A percentile compares a stretch with the other conserved stretches of the same genome.
Conservation (phyloP, 2,797 vertebrate genomes). For the Taenioides sp. region DNA sequence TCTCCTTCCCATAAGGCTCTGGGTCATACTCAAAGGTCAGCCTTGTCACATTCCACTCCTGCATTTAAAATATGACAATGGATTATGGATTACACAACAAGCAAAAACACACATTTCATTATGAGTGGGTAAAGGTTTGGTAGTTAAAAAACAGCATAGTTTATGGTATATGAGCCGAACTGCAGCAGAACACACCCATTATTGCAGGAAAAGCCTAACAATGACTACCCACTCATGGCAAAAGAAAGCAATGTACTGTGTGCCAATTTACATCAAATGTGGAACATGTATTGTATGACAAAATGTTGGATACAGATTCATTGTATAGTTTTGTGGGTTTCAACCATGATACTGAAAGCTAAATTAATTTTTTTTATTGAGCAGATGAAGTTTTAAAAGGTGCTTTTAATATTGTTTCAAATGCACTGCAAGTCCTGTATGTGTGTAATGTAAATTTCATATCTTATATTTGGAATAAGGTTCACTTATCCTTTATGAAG, state of each 20-base stretch:
- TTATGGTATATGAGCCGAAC: neutral
- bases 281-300: neutral
- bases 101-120: neutral
- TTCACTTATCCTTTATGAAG: neutral
- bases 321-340: neutral
- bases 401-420: neutral
- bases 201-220: neutral
- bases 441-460: neutral
- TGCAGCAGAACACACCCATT: neutral
- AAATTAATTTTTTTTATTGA: neutral
- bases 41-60: constrained; percentile 95
- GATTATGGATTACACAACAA: neutral
- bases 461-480: neutral
- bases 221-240: neutral
- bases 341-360: too few relatives aligned
- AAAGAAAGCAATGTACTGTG: neutral
- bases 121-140: too few relatives aligned
- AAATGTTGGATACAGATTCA: neutral
- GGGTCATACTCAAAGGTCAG: constrained; percentile 95
- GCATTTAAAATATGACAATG: constrained; percentile 12
- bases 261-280: neutral
- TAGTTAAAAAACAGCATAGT: neutral
- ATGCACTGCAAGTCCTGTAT: neutral
- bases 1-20: constrained; percentile 93
- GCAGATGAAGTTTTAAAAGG: neutral